phyloP scores from a whole-genome alignment of 23 tunicate species.

The Halocynthia roretzi region DNA sequence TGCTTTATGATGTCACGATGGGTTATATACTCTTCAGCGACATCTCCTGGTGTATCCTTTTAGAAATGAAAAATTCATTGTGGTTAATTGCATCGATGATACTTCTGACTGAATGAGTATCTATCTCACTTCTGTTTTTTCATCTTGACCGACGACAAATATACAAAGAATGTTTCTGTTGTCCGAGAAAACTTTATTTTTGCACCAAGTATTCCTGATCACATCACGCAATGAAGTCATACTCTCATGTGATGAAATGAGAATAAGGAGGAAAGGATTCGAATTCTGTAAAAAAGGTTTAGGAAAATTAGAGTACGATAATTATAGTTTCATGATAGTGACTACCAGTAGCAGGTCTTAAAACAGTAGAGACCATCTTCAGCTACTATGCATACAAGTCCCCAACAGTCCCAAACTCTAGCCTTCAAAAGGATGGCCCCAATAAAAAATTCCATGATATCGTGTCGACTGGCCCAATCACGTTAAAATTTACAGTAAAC shows the following conservation, averaged over 20 bases:
- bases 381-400: too few species aligned
- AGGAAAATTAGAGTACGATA: too few species aligned
- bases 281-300: slow-evolving; percentile 7
- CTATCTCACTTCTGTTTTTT: slow-evolving; percentile 1
- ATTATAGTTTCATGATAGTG: too few species aligned
- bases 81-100: too few species aligned
- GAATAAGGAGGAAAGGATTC: slow-evolving; percentile 30
- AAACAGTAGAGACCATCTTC: too few species aligned
- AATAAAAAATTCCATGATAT: too few species aligned
- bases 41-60: not conserved
- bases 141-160: slow-evolving; percentile 48
- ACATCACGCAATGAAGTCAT: slow-evolving; percentile 31
- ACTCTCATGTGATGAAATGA: slow-evolving; percentile 51
- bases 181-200: slow-evolving; percentile 19
- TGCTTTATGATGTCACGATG: slow-evolving; percentile 38
- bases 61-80: not conserved
- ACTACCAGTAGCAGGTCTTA: too few species aligned
- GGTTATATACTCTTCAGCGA: slow-evolving; percentile 23
- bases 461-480: too few species aligned
- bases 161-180: slow-evolving; percentile 43
- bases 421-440: too few species aligned
- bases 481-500: too few species aligned
- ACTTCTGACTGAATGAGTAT: too few species aligned
- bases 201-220: slow-evolving; percentile 76
- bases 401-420: too few species aligned